A percentile compares a stretch with the other conserved stretches of the same genome.
phyloP scores from a whole-genome alignment of 92 coral and sea anemone species.

The Porites cylindrica region DNA sequence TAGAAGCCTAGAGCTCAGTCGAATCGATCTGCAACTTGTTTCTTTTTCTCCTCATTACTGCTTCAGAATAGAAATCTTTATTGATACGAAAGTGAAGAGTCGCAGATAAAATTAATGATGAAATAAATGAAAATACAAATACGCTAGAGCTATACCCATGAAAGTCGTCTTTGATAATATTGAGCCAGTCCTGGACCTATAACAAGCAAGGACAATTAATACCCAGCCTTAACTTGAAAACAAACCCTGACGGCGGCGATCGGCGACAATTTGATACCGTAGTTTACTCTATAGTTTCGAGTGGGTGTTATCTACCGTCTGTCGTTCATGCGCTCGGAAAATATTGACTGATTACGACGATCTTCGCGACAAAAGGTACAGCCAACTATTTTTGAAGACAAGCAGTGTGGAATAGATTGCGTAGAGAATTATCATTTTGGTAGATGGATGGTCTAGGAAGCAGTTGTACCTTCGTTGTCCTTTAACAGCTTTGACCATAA shows the following conservation, averaged over 20 bases:
- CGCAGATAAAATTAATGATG: neutral
- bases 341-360: neutral
- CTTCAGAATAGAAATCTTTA: neutral
- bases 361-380: neutral
- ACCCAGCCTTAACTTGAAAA: neutral
- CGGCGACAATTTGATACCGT: neutral
- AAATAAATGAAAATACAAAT: neutral
- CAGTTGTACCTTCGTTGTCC: neutral
- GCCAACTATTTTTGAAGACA: neutral
- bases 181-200: too few species aligned
- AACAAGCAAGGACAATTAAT: neutral
- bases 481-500: neutral
- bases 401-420: neutral
- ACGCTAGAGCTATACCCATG: too few species aligned
- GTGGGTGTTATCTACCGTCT: too few species aligned
- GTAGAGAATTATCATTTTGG: neutral
- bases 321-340: too few species aligned
- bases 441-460: neutral
- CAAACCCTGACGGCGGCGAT: neutral
- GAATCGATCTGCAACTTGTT: neutral
- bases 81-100: too few species aligned
- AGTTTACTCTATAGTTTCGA: neutral
- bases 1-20: neutral
- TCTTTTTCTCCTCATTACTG: neutral
- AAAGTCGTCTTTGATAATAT: neutral